Evolutionary conservation across 2,797 vertebrate species (phyloP).

Genomic region (Danio tinwini): DNA sequence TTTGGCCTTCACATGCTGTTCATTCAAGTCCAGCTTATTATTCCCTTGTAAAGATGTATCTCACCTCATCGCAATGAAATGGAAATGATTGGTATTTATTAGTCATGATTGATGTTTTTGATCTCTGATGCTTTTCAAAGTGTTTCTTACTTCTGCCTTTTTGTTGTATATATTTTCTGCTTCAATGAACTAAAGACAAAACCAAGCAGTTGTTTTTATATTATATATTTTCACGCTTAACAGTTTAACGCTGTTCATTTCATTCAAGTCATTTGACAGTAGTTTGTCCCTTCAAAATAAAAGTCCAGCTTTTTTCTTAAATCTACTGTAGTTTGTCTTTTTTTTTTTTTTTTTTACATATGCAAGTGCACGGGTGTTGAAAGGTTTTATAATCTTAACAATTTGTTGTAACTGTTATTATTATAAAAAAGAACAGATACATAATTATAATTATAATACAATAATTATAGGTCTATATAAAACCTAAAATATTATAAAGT

Average conservation of each 20-base stretch:
- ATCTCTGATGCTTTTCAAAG: slow-evolving; percentile 79
- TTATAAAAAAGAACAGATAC: no score
- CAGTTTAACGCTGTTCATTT: slow-evolving; percentile 89
- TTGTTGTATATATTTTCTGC: slow-evolving; percentile 91
- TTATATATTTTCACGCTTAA: slow-evolving; percentile 86
- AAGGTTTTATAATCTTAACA: no score
- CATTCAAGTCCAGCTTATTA: slow-evolving; percentile 77
- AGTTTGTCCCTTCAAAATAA: slow-evolving; percentile 92
- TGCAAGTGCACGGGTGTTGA: no score
- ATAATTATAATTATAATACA: no score
- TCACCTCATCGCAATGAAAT: slow-evolving; percentile 78
- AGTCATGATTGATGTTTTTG: slow-evolving; percentile 86
- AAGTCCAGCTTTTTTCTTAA: slow-evolving; percentile 75
- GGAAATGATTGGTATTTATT: slow-evolving; percentile 89
- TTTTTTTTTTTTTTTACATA: slow-evolving; percentile 1
- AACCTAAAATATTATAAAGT: no score
- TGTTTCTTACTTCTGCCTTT: slow-evolving; percentile 86
- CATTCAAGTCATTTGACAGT: slow-evolving; percentile 92
- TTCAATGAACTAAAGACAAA: slow-evolving; percentile 87
- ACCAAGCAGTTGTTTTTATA: slow-evolving; percentile 88
- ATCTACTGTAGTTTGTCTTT: neutral
- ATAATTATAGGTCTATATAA: no score
- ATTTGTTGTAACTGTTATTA: no score
- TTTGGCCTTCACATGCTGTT: slow-evolving; percentile 73
- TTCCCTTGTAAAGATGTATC: slow-evolving; percentile 81